Evolutionary conservation across 2,888 invertebrate genomes (phyloP).

Genomic region (Drosophila parthenogenetica): DNA sequence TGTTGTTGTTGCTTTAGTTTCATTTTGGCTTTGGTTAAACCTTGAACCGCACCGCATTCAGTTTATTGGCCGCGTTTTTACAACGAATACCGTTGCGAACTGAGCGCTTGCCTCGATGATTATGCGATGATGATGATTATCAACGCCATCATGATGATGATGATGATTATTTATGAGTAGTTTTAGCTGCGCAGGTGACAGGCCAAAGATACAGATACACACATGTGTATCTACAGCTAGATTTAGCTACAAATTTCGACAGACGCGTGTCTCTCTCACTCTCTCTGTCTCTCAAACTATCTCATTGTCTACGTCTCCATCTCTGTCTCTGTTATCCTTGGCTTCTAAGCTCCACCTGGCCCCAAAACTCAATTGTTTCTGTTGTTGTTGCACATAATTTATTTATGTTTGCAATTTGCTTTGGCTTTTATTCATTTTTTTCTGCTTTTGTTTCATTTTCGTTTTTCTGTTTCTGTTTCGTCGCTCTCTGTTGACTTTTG

Average conservation of each 20-base stretch:
- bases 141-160: slow-evolving; percentile 16
- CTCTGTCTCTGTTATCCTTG: slow-evolving; percentile 43
- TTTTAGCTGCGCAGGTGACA: slow-evolving; percentile 31
- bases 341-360: slow-evolving; percentile 32
- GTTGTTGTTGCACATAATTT: slow-evolving; percentile 62
- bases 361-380: slow-evolving; percentile 39
- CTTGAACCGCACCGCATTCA: slow-evolving; percentile 82
- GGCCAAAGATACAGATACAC: slow-evolving; percentile 20
- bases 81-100: slow-evolving; percentile 82
- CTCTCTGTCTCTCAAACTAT: slow-evolving; percentile 9
- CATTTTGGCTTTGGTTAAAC: slow-evolving; percentile 81
- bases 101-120: slow-evolving; percentile 57
- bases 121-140: slow-evolving; percentile 36
- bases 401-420: slow-evolving; percentile 67
- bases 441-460: slow-evolving; percentile 7
- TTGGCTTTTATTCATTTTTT: slow-evolving; percentile 33
- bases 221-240: slow-evolving; percentile 12
- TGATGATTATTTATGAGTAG: slow-evolving; percentile 31
- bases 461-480: slow-evolving; percentile 4
- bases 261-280: slow-evolving; percentile 39
- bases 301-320: background rate
- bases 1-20: slow-evolving; percentile 76
- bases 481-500: slow-evolving; percentile 29
- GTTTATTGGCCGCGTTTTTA: slow-evolving; percentile 83
- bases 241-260: slow-evolving; percentile 4